Conservation (phyloP, 2,113 vertebrate genomes). For the Albula goreensis region DNA sequence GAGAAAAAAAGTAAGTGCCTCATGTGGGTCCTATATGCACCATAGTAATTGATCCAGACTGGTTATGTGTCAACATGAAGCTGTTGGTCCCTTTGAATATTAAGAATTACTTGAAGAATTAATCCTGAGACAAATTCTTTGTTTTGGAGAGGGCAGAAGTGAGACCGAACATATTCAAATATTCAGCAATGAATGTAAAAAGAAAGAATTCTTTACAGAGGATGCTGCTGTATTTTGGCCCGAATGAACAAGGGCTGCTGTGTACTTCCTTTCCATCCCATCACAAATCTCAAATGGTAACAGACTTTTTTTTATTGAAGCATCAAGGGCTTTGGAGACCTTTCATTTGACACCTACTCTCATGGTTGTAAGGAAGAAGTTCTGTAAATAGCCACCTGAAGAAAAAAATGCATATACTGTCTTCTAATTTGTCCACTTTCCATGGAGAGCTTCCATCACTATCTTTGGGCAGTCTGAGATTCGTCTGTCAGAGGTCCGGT, state of each 20-base stretch:
- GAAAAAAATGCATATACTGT: constrained; percentile 1
- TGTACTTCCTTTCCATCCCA: not conserved
- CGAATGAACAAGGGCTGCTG: not conserved
- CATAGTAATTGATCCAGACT: too few relatives aligned
- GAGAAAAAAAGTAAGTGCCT: too few relatives aligned
- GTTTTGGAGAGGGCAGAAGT: not conserved
- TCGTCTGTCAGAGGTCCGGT: constrained; percentile 15
- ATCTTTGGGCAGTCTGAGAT: not conserved
- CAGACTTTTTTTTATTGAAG: not conserved
- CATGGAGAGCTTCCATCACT: not conserved
- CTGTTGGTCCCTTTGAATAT: too few relatives aligned
- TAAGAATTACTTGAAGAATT: too few relatives aligned
- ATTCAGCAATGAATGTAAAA: not conserved
- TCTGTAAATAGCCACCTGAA: not conserved
- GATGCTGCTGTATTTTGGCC: not conserved
- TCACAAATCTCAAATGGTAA: not conserved
- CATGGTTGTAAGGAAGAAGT: not conserved
- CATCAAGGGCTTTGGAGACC: not conserved
- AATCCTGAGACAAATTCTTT: not conserved
- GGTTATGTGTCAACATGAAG: too few relatives aligned
- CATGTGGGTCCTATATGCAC: too few relatives aligned
- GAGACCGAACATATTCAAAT: not conserved
- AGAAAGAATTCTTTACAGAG: too few relatives aligned
- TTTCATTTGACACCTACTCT: not conserved
- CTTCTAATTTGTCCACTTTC: not conserved